Percentiles rank a stretch among this genome's conserved stretches.
Conservation (phyloP, 2,113 vertebrate species). For the Anoplopoma fimbria region DNA sequence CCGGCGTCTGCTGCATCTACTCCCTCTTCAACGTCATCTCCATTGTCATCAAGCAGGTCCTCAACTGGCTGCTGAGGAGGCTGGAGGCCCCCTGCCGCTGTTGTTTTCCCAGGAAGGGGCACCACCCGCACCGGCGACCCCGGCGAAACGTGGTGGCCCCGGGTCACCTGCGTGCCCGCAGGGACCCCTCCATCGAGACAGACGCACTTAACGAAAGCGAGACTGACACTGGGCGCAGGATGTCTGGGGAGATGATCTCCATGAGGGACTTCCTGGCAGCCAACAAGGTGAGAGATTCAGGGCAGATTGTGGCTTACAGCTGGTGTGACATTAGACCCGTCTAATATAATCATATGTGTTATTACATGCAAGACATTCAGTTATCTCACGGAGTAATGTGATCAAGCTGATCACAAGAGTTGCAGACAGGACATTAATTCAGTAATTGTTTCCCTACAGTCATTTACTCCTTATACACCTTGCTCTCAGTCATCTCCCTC, state of each 20-base stretch:
- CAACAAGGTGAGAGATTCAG: slow-evolving; percentile 85
- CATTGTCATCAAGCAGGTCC: slow-evolving; percentile 96
- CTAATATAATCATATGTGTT: not conserved
- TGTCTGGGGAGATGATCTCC: slow-evolving; percentile 97
- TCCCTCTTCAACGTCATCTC: slow-evolving; percentile 98
- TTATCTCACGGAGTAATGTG: slow-evolving; percentile 4
- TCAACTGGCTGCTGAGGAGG: slow-evolving; percentile 95
- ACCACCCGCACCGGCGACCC: slow-evolving; percentile 75
- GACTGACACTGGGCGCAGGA: slow-evolving; percentile 87
- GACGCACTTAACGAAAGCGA: slow-evolving; percentile 91
- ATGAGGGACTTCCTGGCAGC: slow-evolving; percentile 94
- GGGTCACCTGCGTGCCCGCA: slow-evolving; percentile 80
- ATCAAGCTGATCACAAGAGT: slow-evolving; percentile 5
- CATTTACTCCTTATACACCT: slow-evolving; percentile 8
- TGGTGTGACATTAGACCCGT: not conserved
- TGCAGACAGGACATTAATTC: not conserved
- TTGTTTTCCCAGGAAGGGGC: slow-evolving; percentile 82
- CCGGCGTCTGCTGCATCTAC: slow-evolving; percentile 97
- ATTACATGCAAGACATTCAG: not conserved
- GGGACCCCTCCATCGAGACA: slow-evolving; percentile 91
- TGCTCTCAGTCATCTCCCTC: not conserved
- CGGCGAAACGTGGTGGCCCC: slow-evolving; percentile 91
- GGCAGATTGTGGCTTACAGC: not conserved
- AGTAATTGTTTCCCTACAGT: slow-evolving; percentile 5
- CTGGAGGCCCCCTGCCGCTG: slow-evolving; percentile 84